phyloP scores from a whole-genome alignment of 1,140 invertebrate species.

The Catajapyx aquilonaris region DNA sequence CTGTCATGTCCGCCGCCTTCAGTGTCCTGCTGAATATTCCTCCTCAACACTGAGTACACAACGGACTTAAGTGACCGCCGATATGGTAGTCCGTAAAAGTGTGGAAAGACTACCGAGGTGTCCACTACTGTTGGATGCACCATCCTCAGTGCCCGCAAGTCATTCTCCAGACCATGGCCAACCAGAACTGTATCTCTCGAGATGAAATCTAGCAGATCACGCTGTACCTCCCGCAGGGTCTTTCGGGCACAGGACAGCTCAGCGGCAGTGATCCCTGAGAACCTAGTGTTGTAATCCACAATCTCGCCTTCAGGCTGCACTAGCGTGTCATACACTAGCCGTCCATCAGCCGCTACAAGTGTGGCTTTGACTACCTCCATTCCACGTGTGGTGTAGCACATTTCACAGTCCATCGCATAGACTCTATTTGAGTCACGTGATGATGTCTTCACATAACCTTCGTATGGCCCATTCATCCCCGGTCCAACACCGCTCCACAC shows the following conservation, averaged over 20 bases:
- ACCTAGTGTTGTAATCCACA: slow-evolving; percentile 70
- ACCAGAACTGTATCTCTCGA: slow-evolving; percentile 69
- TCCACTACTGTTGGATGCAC: slow-evolving; percentile 72
- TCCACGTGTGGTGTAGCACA: slow-evolving; percentile 67
- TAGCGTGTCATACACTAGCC: slow-evolving; percentile 51
- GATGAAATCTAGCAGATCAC: slow-evolving; percentile 55
- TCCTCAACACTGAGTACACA: slow-evolving; percentile 38
- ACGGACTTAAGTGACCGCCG: slow-evolving; percentile 57
- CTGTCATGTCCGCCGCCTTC: slow-evolving; percentile 70
- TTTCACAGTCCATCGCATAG: slow-evolving; percentile 78
- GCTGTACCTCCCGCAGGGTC: slow-evolving; percentile 56
- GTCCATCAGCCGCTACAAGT: slow-evolving; percentile 44
- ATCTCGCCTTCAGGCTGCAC: slow-evolving; percentile 52
- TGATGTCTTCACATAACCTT: slow-evolving; percentile 32
- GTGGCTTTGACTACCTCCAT: slow-evolving; percentile 66
- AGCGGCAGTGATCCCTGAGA: slow-evolving; percentile 56
- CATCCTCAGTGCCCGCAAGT: slow-evolving; percentile 62
- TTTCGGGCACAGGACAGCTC: slow-evolving; percentile 38
- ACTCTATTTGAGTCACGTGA: slow-evolving; percentile 23
- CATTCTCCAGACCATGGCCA: slow-evolving; percentile 87
- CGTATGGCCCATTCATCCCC: slow-evolving; percentile 44
- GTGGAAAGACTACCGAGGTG: slow-evolving; percentile 65
- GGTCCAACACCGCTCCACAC: slow-evolving; percentile 46
- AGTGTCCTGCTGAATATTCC: slow-evolving; percentile 47
- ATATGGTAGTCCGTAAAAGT: slow-evolving; percentile 50